Conservation (phyloP, 2,797 vertebrate genomes). For the Tachyglossus aculeatus region DNA sequence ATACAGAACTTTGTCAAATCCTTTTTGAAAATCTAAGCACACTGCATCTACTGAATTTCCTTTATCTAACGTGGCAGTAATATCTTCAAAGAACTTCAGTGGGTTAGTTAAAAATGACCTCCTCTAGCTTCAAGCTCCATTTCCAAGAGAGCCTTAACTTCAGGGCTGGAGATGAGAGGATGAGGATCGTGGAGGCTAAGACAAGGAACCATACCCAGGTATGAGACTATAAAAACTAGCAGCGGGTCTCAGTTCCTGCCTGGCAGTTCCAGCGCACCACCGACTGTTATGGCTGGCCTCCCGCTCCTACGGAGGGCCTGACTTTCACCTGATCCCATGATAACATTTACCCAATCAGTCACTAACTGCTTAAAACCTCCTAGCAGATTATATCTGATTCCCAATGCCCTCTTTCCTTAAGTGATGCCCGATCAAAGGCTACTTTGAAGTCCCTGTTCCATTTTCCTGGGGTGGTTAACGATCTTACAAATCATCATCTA, state of each 20-base stretch:
- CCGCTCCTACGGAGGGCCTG: neutral
- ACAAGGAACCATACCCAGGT: slow-evolving; percentile 36
- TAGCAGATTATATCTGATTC: neutral
- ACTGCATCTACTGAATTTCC: slow-evolving; percentile 51
- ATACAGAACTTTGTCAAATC: slow-evolving; percentile 62
- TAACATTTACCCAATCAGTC: neutral
- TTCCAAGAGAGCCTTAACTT: slow-evolving; percentile 67
- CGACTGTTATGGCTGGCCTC: neutral
- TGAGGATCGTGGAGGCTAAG: slow-evolving; percentile 37
- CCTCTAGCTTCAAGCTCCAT: slow-evolving; percentile 65
- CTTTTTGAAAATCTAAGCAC: slow-evolving; percentile 68
- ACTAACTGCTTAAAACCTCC: neutral
- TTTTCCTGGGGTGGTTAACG: too few species aligned
- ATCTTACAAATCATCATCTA: neutral
- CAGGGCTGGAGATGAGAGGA: slow-evolving; percentile 44
- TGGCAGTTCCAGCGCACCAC: slow-evolving; percentile 10
- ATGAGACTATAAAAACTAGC: slow-evolving; percentile 14
- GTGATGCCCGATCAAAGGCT: neutral
- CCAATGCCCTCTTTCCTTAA: neutral
- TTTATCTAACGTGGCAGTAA: slow-evolving; percentile 67
- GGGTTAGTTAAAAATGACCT: slow-evolving; percentile 73
- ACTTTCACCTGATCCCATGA: neutral
- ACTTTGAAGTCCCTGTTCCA: too few species aligned
- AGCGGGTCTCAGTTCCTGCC: slow-evolving; percentile 20
- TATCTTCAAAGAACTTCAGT: slow-evolving; percentile 72